Conservation (phyloP, 2,113 vertebrate genomes). For the Pterocles gutturalis region DNA sequence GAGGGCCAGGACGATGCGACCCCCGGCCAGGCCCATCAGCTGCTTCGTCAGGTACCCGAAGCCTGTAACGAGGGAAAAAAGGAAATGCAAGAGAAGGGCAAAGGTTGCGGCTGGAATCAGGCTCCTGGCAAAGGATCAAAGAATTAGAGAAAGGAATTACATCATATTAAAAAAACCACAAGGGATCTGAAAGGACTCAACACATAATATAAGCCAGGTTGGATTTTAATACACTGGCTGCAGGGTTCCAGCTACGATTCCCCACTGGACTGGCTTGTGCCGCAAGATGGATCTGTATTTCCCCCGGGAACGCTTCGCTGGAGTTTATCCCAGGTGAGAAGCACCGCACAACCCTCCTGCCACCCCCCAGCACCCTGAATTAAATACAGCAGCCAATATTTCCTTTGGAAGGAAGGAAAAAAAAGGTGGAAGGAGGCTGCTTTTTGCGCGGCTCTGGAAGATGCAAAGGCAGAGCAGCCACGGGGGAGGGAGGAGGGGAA, state of each 20-base stretch:
- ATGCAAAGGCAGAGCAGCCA: not conserved
- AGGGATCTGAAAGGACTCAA: conserved; percentile 68
- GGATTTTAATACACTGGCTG: conserved; percentile 64
- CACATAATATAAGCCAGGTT: conserved; percentile 75
- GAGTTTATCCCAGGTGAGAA: not conserved
- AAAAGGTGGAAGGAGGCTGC: rapidly evolving
- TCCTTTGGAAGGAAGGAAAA: not conserved
- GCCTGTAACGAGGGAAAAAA: conserved; percentile 79
- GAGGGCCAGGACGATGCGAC: conserved; percentile 91
- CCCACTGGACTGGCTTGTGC: conserved; percentile 63
- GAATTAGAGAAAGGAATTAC: conserved; percentile 59
- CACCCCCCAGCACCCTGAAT: not conserved
- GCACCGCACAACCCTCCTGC: rapidly evolving
- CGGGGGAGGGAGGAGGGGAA: not conserved
- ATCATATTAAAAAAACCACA: conserved; percentile 65
- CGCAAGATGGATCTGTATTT: not conserved
- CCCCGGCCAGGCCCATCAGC: conserved; percentile 95
- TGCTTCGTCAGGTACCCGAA: conserved; percentile 98
- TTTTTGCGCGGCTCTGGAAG: not conserved
- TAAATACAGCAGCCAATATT: not conserved
- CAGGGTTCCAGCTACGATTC: not conserved
- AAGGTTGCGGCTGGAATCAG: conserved; percentile 23
- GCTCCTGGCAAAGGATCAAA: conserved; percentile 76
- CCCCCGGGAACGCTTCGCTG: rapidly evolving
- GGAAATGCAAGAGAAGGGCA: conserved; percentile 56